Evolutionary conservation across 1,140 invertebrate species (phyloP), one percentile per base, ranked within the genome.

Genomic region (Nasonia giraulti): DNA sequence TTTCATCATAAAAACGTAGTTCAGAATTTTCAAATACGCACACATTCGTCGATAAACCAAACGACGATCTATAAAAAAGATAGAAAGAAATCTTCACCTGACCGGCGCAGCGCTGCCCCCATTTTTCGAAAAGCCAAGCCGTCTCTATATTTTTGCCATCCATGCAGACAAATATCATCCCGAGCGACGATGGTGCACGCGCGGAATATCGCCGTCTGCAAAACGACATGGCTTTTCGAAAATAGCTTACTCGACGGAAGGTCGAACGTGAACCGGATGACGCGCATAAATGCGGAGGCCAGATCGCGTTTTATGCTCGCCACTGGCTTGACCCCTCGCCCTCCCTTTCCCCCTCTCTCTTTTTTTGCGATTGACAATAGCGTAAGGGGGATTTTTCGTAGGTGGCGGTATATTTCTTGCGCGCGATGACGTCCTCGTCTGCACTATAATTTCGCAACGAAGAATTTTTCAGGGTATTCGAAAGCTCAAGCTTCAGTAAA

Each of bases 191-290:
- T n/a, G 20, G 55, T 62, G 20, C 55, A 62, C 55, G 55, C 55
- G 20, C 20, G 20, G 55, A 62, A 62, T 62, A 62, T 62, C 55
- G 20, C 20, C 20, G 55, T 62, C 55, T 62, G 55, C 55, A n/a
- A 62, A 62, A 62, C 55, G 55, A 62, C 55, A 74, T 74, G 17
- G 73, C 11, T 74, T 76, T 76, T 76, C 44, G 74, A 76, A 76
- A 76, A 76, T 50, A n/a, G 74, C 74, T 76, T 76, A 76, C 40
- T 76, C 74, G 74, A 76, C 74, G n/a, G 40, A 47, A 76, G 40
- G n/a, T 20, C 40, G 20, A 37, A 75, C 40, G 20, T 7, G 66
- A 76, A 50, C 20, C 74, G 74, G 74, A 76, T n/a, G 44, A 76
- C n/a, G 20, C 40, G 37, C 23, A 76, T 27, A 47, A 20, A 74